Evolutionary conservation across 2,113 vertebrate species (phyloP).

Genomic region (Leptobrachium leishanense): DNA sequence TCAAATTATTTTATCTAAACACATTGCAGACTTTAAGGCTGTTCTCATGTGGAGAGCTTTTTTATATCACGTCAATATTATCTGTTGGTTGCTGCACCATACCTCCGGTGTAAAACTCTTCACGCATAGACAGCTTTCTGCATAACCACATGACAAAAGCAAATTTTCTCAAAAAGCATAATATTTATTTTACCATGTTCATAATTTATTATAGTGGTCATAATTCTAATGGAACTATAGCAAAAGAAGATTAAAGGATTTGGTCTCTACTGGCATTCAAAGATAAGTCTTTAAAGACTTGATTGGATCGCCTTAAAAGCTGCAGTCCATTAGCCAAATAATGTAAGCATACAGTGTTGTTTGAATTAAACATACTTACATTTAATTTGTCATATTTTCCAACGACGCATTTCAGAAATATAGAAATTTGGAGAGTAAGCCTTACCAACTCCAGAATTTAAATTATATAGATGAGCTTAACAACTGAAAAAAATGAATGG

Average conservation of each 20-base stretch:
- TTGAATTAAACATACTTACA: conserved; percentile 10
- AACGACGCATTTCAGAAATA: background rate
- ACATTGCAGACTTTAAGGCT: no score
- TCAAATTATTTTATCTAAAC: no score
- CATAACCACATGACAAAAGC: background rate
- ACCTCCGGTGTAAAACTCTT: no score
- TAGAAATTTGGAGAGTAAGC: no score
- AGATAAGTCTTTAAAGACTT: conserved; percentile 51
- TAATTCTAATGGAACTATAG: conserved; percentile 51
- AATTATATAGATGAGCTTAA: background rate
- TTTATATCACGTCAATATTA: no score
- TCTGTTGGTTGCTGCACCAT: no score
- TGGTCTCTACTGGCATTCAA: conserved; percentile 36
- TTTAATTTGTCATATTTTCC: conserved; percentile 3
- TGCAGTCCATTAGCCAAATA: conserved; percentile 54
- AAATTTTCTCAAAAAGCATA: conserved; percentile 51
- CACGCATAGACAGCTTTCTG: background rate
- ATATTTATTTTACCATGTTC: conserved; percentile 46
- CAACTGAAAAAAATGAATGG: no score
- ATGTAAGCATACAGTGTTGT: conserved; percentile 29
- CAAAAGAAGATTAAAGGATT: conserved; percentile 63
- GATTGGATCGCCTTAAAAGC: conserved; percentile 51
- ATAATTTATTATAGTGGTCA: conserved; percentile 49
- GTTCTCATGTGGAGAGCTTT: no score
- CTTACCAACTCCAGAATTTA: background rate